phyloP scores from a whole-genome alignment of 2,113 vertebrate species.

The Cepphus grylle region DNA sequence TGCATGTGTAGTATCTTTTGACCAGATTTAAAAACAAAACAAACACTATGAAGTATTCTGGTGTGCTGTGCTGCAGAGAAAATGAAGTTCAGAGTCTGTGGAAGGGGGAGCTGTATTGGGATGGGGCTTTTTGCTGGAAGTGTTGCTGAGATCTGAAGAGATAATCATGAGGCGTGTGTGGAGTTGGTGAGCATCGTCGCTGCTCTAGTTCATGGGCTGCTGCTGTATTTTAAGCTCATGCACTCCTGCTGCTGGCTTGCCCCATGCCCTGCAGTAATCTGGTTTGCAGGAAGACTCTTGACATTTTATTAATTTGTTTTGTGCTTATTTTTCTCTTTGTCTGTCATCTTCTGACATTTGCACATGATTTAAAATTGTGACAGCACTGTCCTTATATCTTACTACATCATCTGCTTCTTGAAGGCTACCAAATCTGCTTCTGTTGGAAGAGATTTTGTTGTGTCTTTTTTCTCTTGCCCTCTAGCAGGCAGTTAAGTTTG shows the following conservation, averaged over 20 bases:
- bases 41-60: not conserved
- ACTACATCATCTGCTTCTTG: not conserved
- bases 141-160: not conserved
- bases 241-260: not conserved
- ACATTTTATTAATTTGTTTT: not conserved
- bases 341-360: not conserved
- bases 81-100: not conserved
- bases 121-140: not conserved
- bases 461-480: not conserved
- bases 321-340: not conserved
- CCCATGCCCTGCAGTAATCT: not conserved
- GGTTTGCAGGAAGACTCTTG: not conserved
- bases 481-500: not conserved
- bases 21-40: not conserved
- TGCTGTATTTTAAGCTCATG: not conserved
- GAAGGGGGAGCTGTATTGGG: not conserved
- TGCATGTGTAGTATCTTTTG: not conserved
- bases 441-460: not conserved
- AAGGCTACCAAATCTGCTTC: not conserved
- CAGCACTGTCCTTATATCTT: not conserved
- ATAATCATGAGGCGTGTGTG: fast-evolving
- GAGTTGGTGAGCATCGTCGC: not conserved
- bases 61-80: not conserved
- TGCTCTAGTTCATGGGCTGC: not conserved
- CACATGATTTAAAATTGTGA: not conserved